A percentile compares a stretch with the other conserved stretches of the same genome.
Conservation (phyloP, 2,888 invertebrate species). For the Pristionchus entomophagus region DNA sequence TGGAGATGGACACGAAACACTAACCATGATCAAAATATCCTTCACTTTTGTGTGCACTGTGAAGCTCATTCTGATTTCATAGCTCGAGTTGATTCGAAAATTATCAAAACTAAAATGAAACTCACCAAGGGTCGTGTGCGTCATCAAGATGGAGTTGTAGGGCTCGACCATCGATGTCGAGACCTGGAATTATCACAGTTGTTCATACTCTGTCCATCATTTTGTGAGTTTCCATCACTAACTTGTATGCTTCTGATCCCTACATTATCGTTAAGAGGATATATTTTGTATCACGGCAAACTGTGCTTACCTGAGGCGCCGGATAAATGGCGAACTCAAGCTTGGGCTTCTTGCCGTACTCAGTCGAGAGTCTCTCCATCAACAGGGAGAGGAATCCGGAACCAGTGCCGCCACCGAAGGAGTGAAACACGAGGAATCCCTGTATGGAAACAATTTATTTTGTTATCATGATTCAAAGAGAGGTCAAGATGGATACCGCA, state of each 20-base stretch:
- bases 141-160: constrained; percentile 95
- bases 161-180: constrained; percentile 89
- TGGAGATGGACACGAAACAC: background rate
- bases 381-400: constrained; percentile 74
- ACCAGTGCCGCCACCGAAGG: constrained; percentile 90
- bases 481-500: too few species aligned
- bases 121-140: constrained; percentile 86
- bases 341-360: constrained; percentile 49
- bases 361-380: constrained; percentile 49
- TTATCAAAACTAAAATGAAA: constrained; percentile 81
- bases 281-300: too few species aligned
- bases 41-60: background rate
- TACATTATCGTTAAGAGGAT: too few species aligned
- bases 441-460: constrained; percentile 56
- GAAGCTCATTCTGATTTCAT: too few species aligned
- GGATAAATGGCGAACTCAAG: constrained; percentile 49
- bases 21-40: background rate
- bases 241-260: background rate
- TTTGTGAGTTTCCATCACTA: background rate
- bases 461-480: too few species aligned
- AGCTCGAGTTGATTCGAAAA: background rate
- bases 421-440: constrained; percentile 91
- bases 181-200: constrained; percentile 78
- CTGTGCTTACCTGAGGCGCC: constrained; percentile 42
- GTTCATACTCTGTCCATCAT: background rate